Conservation (phyloP, 2,888 invertebrate species). For the Pachliopta kotzebuea region DNA sequence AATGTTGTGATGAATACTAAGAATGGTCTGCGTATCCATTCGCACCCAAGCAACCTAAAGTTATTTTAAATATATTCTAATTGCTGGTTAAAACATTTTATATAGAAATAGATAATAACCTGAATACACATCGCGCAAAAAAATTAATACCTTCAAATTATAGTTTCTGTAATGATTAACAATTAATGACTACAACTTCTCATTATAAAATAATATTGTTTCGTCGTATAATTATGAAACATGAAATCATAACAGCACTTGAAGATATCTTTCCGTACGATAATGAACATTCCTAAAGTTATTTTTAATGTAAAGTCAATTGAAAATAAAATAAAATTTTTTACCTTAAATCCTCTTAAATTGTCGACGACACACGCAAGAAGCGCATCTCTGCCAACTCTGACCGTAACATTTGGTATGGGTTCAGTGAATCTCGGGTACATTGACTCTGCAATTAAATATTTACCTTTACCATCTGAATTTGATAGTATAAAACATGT, state of each 20-base stretch:
- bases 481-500: slow-evolving; percentile 51
- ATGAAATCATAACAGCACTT: too few relatives aligned
- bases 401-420: slow-evolving; percentile 94
- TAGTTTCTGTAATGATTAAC: too few relatives aligned
- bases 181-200: too few relatives aligned
- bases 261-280: background rate
- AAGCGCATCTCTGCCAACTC: slow-evolving; percentile 91
- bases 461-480: slow-evolving; percentile 24
- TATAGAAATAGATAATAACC: background rate
- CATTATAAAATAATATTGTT: too few relatives aligned
- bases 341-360: slow-evolving; percentile 91
- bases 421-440: slow-evolving; percentile 93
- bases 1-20: slow-evolving; percentile 94
- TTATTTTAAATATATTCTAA: background rate
- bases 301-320: too few relatives aligned
- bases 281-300: background rate
- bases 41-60: slow-evolving; percentile 94
- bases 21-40: slow-evolving; percentile 95
- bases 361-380: slow-evolving; percentile 95
- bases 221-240: too few relatives aligned
- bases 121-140: too few relatives aligned
- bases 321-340: background rate
- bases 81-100: background rate
- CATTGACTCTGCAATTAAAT: slow-evolving; percentile 80
- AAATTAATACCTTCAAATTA: too few relatives aligned